These are phyloP conservation scores for Xylocampa areola DNA, from an alignment of 2,888 invertebrate genomes.

Conservation along the genomic window DNA sequence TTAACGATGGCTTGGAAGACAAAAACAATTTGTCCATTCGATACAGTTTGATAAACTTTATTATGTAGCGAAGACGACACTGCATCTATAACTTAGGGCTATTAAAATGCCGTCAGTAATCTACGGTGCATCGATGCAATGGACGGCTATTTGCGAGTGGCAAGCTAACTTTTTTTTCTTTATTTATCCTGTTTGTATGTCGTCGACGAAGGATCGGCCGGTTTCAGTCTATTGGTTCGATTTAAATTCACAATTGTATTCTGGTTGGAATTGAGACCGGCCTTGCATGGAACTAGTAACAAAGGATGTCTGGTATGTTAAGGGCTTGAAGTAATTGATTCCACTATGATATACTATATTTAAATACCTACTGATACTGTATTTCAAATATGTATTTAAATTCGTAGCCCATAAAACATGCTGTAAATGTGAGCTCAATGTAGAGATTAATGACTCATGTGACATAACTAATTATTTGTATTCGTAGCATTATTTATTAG, in stretches of 20 bases:
- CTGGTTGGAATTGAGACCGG: constrained; percentile 4
- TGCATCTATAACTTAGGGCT: constrained; percentile 15
- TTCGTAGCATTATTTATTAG: too few species aligned
- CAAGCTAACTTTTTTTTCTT: constrained; percentile 29
- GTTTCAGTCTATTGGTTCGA: constrained; percentile 42
- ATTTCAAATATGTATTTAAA: too few species aligned
- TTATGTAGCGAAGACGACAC: constrained; percentile 19
- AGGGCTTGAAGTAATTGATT: constrained; percentile 38
- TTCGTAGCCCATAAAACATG: too few species aligned
- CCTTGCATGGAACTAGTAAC: constrained; percentile 30
- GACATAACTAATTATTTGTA: too few species aligned
- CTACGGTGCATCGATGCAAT: constrained; percentile 30
- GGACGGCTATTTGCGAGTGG: constrained; percentile 43
- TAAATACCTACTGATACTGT: too few species aligned
- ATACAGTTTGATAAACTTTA: constrained; percentile 15
- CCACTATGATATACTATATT: too few species aligned
- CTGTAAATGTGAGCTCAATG: too few species aligned
- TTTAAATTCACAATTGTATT: constrained; percentile 50
- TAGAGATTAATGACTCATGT: too few species aligned
- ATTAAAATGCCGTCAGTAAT: constrained; percentile 26
- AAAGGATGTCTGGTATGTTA: constrained; percentile 31
- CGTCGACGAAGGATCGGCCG: constrained; percentile 14
- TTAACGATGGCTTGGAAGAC: constrained; percentile 8
- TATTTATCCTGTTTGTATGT: constrained; percentile 28
- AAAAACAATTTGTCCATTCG: constrained; percentile 19